These are phyloP conservation scores for Poecilus cupreus DNA, from an alignment of 2,888 invertebrate genomes.

Conservation along the genomic window DNA sequence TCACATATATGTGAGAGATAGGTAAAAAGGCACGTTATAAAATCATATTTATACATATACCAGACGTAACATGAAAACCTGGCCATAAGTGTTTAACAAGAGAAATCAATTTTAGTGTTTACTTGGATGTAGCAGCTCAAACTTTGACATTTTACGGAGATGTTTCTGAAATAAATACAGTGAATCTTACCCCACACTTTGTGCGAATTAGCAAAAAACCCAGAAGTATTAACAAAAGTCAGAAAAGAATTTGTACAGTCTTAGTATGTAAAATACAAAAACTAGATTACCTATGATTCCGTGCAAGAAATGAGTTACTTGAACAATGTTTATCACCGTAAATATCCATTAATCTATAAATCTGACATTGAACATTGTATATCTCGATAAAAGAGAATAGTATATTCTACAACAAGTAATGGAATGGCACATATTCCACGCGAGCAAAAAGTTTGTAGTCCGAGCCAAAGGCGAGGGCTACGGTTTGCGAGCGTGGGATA, in stretches of 20 bases:
- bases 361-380: no score
- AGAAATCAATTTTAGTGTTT: conserved; percentile 62
- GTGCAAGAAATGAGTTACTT: conserved; percentile 72
- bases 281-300: conserved; percentile 70
- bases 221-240: conserved; percentile 70
- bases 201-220: conserved; percentile 71
- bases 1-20: no score
- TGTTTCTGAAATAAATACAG: conserved; percentile 73
- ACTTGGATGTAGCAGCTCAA: conserved; percentile 69
- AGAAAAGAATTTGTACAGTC: conserved; percentile 69
- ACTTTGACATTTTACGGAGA: conserved; percentile 72
- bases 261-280: conserved; percentile 66
- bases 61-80: no score
- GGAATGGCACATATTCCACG: no score
- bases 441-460: no score
- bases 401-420: no score
- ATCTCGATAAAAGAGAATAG: no score
- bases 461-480: no score
- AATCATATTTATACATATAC: no score
- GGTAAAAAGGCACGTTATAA: no score
- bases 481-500: no score
- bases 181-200: conserved; percentile 69
- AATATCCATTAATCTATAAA: no score
- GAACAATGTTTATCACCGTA: conserved; percentile 71
- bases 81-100: conserved; percentile 7